Evolutionary conservation across 2,888 invertebrate species (phyloP).

Genomic region (Boloria euphrosyne): DNA sequence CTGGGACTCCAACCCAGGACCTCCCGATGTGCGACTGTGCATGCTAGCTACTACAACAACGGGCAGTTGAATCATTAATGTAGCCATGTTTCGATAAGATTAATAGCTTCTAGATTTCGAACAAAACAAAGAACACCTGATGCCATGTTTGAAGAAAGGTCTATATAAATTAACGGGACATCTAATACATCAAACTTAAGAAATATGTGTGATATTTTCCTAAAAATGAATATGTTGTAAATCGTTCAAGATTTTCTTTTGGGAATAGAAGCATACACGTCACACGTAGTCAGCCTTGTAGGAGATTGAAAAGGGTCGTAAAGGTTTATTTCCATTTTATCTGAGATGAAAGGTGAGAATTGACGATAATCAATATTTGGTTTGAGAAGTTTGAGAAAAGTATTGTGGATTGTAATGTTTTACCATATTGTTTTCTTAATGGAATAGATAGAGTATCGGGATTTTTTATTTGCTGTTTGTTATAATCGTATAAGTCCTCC

Average conservation of each 20-base stretch:
- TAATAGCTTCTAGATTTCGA: not conserved
- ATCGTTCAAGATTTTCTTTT: slow-evolving; percentile 16
- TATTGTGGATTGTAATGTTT: not conserved
- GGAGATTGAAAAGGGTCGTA: slow-evolving; percentile 24
- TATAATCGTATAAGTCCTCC: too few relatives aligned
- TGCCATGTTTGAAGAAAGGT: not conserved
- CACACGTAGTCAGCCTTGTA: slow-evolving; percentile 6
- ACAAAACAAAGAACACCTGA: not conserved
- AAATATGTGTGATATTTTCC: slow-evolving; percentile 2
- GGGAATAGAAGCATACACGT: slow-evolving; percentile 16
- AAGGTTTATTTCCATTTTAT: slow-evolving; percentile 26
- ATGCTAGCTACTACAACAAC: too few relatives aligned
- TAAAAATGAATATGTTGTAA: slow-evolving; percentile 13
- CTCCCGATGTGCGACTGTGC: too few relatives aligned
- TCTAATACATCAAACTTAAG: slow-evolving; percentile 1
- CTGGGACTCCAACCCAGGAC: too few relatives aligned
- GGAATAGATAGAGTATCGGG: too few relatives aligned
- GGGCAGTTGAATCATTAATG: too few relatives aligned
- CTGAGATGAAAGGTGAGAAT: not conserved
- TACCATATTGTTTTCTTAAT: not conserved
- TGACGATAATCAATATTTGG: not conserved
- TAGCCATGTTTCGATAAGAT: not conserved
- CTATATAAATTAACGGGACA: slow-evolving; percentile 1
- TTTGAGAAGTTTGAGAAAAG: not conserved
- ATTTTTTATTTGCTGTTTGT: too few relatives aligned